Percentiles rank a stretch among this genome's conserved stretches.
phyloP scores from a whole-genome alignment of 2,797 vertebrate species.

The Alosa sapidissima region DNA sequence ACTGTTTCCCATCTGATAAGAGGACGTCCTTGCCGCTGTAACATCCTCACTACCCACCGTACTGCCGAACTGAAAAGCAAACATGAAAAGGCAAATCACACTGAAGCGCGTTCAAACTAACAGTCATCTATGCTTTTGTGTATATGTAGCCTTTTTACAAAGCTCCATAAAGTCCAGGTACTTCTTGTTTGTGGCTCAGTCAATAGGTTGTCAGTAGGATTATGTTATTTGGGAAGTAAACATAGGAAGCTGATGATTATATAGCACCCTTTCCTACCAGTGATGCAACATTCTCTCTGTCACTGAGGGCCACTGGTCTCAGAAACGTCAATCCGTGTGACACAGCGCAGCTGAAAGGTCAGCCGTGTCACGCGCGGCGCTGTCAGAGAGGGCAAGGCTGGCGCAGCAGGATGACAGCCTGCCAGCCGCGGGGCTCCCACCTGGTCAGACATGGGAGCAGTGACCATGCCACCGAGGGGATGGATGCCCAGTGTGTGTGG shows the following conservation, averaged over 20 bases:
- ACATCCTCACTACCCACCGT: neutral
- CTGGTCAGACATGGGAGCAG: neutral
- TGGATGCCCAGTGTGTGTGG: neutral
- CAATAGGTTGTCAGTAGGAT: neutral
- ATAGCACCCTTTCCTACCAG: neutral
- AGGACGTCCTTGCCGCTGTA: neutral
- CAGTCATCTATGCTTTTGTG: neutral
- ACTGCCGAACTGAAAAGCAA: neutral
- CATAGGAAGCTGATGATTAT: neutral
- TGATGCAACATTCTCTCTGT: neutral
- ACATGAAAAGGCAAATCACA: neutral
- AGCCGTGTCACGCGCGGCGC: neutral
- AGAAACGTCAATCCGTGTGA: slow-evolving; percentile 4
- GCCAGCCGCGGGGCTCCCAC: neutral
- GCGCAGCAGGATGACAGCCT: neutral
- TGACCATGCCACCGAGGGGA: neutral
- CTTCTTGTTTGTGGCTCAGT: neutral
- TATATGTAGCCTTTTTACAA: neutral
- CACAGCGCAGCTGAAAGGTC: neutral
- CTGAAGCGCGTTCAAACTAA: neutral
- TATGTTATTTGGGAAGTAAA: neutral
- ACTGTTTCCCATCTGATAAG: neutral
- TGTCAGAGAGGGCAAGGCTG: neutral
- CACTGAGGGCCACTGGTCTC: neutral
- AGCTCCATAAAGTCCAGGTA: neutral